A percentile compares a stretch with the other conserved stretches of the same genome.
Conservation (phyloP, 2,113 vertebrate species). For the Grallaria varia region DNA sequence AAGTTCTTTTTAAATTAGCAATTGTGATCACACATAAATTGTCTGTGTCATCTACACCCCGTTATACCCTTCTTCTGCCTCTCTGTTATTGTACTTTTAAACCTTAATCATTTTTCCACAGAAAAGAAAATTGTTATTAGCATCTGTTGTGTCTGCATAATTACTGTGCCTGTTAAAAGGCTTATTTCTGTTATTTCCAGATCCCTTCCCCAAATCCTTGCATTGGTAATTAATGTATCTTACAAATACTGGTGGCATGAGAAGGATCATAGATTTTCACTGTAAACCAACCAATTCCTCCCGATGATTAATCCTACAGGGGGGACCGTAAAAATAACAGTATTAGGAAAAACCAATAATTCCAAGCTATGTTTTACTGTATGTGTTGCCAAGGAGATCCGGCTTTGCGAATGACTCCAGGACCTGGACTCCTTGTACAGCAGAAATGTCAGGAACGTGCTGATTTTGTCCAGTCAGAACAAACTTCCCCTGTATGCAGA, state of each 20-base stretch:
- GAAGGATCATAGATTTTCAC: constrained; percentile 2
- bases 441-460: background rate
- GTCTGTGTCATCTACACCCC: background rate
- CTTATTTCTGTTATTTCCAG: constrained; percentile 46
- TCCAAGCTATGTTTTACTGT: background rate
- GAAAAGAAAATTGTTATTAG: constrained; percentile 51
- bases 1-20: constrained; percentile 40
- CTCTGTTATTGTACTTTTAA: constrained; percentile 42
- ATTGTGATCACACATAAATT: constrained; percentile 38
- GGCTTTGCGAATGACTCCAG: background rate
- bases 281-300: background rate
- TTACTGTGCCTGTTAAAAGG: constrained; percentile 40
- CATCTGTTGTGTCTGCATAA: constrained; percentile 60
- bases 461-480: background rate
- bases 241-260: background rate
- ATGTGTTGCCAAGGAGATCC: constrained; percentile 1
- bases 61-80: background rate
- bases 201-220: constrained; percentile 28
- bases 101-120: constrained; percentile 48
- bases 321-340: background rate
- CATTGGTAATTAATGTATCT: constrained; percentile 20
- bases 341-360: background rate
- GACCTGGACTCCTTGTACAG: background rate
- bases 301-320: background rate
- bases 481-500: too few species aligned